Evolutionary conservation across 2,797 vertebrate genomes (phyloP).

Genomic region (Schizothorax lantsangensis): DNA sequence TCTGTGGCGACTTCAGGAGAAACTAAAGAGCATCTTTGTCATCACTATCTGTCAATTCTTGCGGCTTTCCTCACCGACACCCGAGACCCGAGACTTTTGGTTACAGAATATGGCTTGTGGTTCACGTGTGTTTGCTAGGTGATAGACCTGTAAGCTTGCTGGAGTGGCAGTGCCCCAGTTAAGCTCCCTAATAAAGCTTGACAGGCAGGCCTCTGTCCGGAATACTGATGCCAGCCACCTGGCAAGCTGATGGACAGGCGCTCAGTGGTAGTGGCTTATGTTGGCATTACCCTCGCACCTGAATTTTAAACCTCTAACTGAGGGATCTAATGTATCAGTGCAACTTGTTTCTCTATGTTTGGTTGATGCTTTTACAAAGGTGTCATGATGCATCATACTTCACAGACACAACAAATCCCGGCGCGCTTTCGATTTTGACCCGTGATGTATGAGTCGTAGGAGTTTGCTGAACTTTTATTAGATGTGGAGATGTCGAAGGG

Average conservation of each 20-base stretch:
- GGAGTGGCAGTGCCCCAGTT: conserved; percentile 73
- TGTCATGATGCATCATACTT: conserved; percentile 33
- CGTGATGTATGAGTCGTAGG: conserved; percentile 29
- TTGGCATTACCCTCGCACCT: conserved; percentile 36
- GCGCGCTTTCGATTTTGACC: conserved; percentile 32
- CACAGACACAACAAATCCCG: conserved; percentile 8
- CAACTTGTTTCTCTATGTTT: conserved; percentile 17
- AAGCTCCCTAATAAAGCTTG: conserved; percentile 78
- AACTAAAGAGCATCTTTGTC: neutral
- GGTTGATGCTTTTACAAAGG: conserved; percentile 33
- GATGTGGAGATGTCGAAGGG: conserved; percentile 38
- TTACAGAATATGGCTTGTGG: neutral
- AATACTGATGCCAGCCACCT: conserved; percentile 75
- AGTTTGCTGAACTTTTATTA: conserved; percentile 50
- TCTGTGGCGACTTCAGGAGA: neutral
- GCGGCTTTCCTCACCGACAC: neutral
- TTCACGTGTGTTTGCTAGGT: conserved; percentile 36
- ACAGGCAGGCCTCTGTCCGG: conserved; percentile 69
- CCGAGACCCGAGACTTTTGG: neutral
- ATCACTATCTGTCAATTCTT: neutral
- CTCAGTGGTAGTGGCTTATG: conserved; percentile 69
- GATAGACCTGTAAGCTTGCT: conserved; percentile 64
- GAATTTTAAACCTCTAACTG: conserved; percentile 28
- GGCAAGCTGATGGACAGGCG: conserved; percentile 72
- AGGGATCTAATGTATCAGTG: conserved; percentile 20